A percentile compares a stretch with the other conserved stretches of the same genome.
These are phyloP conservation scores for Prunella fulvescens DNA, from an alignment of 2,113 vertebrate genomes.

Conservation along the genomic window DNA sequence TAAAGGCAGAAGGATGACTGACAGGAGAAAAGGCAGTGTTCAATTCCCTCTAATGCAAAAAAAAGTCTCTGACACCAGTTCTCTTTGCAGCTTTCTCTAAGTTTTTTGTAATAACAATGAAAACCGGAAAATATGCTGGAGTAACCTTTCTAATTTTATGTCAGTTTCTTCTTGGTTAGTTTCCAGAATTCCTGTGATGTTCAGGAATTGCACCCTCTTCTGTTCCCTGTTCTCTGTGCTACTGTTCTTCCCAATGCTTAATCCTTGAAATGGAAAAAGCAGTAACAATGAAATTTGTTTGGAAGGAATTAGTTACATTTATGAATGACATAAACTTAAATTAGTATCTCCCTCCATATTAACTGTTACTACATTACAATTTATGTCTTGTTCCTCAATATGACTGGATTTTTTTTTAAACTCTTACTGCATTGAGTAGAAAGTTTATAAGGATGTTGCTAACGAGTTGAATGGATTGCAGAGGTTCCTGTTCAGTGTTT, in stretches of 20 bases:
- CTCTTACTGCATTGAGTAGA: neutral
- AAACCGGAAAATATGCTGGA: neutral
- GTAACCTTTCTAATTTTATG: neutral
- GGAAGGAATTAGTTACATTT: neutral
- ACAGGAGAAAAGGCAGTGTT: neutral
- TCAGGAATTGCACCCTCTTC: neutral
- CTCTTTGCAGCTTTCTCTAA: neutral
- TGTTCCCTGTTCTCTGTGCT: neutral
- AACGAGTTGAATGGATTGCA: neutral
- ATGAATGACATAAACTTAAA: neutral
- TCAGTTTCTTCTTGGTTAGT: neutral
- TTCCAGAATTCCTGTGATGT: neutral
- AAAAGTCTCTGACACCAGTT: neutral
- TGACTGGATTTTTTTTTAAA: neutral
- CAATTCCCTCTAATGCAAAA: neutral
- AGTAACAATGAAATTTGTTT: neutral
- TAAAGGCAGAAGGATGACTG: neutral
- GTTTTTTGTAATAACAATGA: neutral
- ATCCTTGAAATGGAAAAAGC: neutral
- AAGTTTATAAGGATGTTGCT: neutral
- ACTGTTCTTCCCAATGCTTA: neutral
- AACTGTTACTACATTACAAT: neutral
- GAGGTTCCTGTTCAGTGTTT: neutral
- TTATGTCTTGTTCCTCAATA: neutral
- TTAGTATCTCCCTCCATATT: neutral